Conservation (phyloP, 2,888 invertebrate genomes). For the Eristalis arbustorum region DNA sequence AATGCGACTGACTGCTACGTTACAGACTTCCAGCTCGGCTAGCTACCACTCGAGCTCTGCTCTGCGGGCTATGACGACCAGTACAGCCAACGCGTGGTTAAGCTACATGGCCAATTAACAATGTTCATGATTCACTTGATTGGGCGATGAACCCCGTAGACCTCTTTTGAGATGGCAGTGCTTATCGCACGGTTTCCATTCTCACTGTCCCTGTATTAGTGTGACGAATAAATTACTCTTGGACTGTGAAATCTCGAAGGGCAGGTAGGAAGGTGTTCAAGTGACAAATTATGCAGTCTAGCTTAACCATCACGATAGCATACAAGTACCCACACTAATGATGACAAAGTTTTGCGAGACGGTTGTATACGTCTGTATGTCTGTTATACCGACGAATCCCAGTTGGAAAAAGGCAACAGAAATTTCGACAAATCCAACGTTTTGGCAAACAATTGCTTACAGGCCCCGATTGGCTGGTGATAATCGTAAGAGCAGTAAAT, state of each 20-base stretch:
- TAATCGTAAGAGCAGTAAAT: too few species aligned
- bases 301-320: neutral
- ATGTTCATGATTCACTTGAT: constrained; percentile 55
- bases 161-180: constrained; percentile 50
- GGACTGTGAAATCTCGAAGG: constrained; percentile 4
- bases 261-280: constrained; percentile 7
- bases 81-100: neutral
- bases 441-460: too few species aligned
- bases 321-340: constrained; percentile 37
- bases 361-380: neutral
- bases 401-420: too few species aligned
- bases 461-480: too few species aligned
- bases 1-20: constrained; percentile 2
- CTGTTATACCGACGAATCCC: neutral
- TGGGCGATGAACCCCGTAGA: constrained; percentile 32
- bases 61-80: constrained; percentile 38
- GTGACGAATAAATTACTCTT: constrained; percentile 35
- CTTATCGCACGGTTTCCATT: constrained; percentile 13
- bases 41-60: constrained; percentile 28
- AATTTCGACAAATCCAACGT: too few species aligned
- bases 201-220: neutral
- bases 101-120: constrained; percentile 21
- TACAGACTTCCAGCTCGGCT: constrained; percentile 32
- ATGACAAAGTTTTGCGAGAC: neutral
- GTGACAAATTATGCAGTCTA: constrained; percentile 45